phyloP scores from a whole-genome alignment of 2,888 invertebrate genomes.

The Hanleya hanleyi region DNA sequence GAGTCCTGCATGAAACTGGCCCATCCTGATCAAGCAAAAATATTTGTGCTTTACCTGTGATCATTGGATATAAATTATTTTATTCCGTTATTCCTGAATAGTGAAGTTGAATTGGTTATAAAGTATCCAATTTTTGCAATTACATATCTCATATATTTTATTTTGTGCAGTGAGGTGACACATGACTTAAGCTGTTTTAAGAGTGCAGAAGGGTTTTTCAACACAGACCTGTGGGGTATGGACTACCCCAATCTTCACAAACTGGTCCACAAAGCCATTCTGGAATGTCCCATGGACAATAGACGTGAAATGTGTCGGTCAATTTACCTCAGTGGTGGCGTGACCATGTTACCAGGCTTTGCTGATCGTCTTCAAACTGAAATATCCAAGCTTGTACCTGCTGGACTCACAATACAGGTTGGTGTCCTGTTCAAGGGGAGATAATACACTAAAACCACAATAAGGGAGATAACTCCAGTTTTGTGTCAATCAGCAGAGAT shows the following conservation, averaged over 20 bases:
- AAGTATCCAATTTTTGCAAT: no score
- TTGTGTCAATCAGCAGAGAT: no score
- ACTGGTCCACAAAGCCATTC: slow-evolving; percentile 76
- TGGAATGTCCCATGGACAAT: slow-evolving; percentile 78
- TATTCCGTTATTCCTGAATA: no score
- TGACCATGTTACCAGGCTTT: slow-evolving; percentile 77
- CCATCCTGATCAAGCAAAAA: no score
- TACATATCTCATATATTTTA: no score
- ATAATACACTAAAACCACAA: no score
- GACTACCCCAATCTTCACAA: slow-evolving; percentile 77
- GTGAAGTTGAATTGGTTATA: no score
- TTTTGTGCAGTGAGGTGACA: slow-evolving; percentile 60
- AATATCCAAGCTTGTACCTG: slow-evolving; percentile 76
- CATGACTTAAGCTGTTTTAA: slow-evolving; percentile 74
- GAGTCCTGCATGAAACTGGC: no score
- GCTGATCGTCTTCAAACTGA: slow-evolving; percentile 77
- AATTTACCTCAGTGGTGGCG: slow-evolving; percentile 77
- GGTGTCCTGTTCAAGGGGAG: no score
- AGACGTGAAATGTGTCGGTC: slow-evolving; percentile 77
- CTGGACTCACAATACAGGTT: slow-evolving; percentile 76
- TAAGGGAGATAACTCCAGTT: no score
- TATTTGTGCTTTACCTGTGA: no score
- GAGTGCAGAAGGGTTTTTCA: slow-evolving; percentile 76
- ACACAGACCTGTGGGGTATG: slow-evolving; percentile 76
- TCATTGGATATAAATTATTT: no score